Conservation (phyloP, 2,113 vertebrate genomes). For the Oceanodroma tethys region DNA sequence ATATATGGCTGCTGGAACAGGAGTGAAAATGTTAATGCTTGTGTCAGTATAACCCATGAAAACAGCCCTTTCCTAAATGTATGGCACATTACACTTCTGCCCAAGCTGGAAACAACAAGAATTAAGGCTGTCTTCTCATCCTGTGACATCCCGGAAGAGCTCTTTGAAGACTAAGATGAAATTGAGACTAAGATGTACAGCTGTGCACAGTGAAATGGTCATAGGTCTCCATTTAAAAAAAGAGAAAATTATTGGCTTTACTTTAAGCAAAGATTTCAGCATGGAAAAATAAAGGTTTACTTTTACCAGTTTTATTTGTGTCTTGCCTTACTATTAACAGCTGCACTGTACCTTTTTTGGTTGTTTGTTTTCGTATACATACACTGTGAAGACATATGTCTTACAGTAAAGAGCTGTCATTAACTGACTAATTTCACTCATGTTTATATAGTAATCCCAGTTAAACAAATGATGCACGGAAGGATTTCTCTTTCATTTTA, state of each 20-base stretch:
- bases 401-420: constrained; percentile 2
- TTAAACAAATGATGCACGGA: background rate
- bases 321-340: background rate
- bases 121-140: background rate
- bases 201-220: background rate
- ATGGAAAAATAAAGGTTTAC: background rate
- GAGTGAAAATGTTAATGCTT: background rate
- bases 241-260: background rate
- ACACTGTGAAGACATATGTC: background rate
- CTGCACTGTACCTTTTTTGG: background rate
- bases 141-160: background rate
- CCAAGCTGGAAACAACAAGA: background rate
- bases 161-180: background rate
- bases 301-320: background rate
- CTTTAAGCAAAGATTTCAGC: background rate
- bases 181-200: background rate
- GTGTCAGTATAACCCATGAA: background rate
- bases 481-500: background rate
- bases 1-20: background rate
- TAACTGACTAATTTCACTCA: background rate
- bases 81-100: background rate
- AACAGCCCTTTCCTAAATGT: background rate
- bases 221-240: background rate
- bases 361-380: background rate
- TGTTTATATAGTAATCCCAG: background rate